Conservation (phyloP, 2,888 invertebrate species). For the Lydus trimaculatus region DNA sequence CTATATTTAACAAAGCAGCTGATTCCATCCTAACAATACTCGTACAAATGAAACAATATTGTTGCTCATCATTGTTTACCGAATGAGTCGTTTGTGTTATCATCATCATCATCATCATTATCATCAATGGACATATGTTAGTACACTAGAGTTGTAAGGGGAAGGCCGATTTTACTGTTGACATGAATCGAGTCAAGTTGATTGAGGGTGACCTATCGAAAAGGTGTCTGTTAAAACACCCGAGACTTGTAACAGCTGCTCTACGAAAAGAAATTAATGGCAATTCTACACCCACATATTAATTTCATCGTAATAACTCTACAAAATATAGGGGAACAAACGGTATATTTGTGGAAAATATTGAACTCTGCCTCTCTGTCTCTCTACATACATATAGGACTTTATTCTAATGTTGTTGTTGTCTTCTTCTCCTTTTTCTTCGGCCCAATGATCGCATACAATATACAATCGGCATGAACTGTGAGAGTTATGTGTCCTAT, state of each 20-base stretch:
- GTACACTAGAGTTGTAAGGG: neutral
- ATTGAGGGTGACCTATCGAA: neutral
- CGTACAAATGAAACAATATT: slow-evolving; percentile 29
- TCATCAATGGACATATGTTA: slow-evolving; percentile 5
- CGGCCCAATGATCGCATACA: slow-evolving; percentile 42
- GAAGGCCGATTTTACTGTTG: neutral
- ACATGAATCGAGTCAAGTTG: slow-evolving; percentile 7
- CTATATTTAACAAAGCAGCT: slow-evolving; percentile 28
- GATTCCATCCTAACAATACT: slow-evolving; percentile 25
- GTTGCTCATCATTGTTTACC: slow-evolving; percentile 31
- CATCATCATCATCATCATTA: slow-evolving; percentile 13
- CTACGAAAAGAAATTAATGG: neutral
- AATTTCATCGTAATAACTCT: neutral
- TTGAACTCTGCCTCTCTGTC: neutral
- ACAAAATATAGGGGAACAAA: neutral
- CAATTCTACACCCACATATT: neutral
- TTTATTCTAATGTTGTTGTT: neutral
- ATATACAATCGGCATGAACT: slow-evolving; percentile 46
- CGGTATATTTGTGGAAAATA: neutral
- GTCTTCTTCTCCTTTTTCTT: slow-evolving; percentile 16
- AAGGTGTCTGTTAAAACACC: neutral
- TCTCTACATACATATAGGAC: too few species aligned
- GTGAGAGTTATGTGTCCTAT: slow-evolving; percentile 48
- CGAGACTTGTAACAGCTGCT: slow-evolving; percentile 2
- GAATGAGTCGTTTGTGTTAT: slow-evolving; percentile 31